Base-by-base conservation (phyloP, 2,797 vertebrate species). In the Sebastes wilsoni region DNA sequence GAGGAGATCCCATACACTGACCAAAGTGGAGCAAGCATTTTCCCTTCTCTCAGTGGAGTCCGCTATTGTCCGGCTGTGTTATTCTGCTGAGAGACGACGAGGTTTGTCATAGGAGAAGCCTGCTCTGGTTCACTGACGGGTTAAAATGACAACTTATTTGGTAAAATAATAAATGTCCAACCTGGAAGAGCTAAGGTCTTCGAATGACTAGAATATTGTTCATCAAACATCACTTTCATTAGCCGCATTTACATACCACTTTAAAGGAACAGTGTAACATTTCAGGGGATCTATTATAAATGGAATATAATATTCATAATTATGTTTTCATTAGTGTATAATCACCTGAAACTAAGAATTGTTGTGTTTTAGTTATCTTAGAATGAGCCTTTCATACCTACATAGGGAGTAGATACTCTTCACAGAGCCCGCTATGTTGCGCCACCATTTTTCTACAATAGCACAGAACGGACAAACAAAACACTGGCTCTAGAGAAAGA, bases 51-150 rank as follows among this genome's bases (percentile, higher is more conserved):
- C 30, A 38, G 36, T 16, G 18, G 16, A 83, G 64, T 56, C 88
- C 9, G 62, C 81, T 74, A 74, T 90, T 92, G 90, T 90, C 75
- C 20, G 3, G 67, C 42, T 60, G 28, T 30, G 73, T 78, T 81
- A 28, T 78, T 71, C 68, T 72, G 66, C 72, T 54, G 72, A 77
- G 83, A 81, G 82, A 88, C 16, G 11, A 16, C 12, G n/a, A 72
- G 73, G 80, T 73, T 66, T 67, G 88, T 86, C 68, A 92, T 80
- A 18, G 59, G 87, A 93, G 90, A 90, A 61, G 84, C 59, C 58
- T 70, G 66, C 65, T 84, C 66, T 70, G 80, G 80, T 83, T 90
- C 75, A 77, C 72, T 5, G 59, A 75, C 46, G 23, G 20, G 42
- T 79, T 82, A 75, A 80, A 56, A 22, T 27, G 32, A 64, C 59